Evolutionary conservation across 2,888 invertebrate genomes (phyloP), one percentile per base, ranked within the genome.

Genomic region (Lithophane leautieri): DNA sequence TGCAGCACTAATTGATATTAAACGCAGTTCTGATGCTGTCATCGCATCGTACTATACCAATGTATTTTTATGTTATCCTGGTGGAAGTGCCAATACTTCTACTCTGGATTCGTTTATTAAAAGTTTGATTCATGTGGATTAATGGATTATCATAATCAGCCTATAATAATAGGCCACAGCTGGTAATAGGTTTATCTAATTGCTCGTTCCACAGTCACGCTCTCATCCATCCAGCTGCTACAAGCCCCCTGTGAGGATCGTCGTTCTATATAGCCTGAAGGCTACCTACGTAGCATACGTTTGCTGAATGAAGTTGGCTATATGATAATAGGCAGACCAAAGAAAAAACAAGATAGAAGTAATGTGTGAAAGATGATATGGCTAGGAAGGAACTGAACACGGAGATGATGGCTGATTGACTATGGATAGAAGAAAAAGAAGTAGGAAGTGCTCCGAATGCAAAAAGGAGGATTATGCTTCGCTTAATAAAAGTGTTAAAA

Each of bases 1-100:
- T 81, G 80, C 81, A 66, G 76, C 68, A 83, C 86, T 90, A 90
- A 88, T 89, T 88, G 86, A 84, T 88, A 85, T 88, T 88, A 89
- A 84, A 79, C 79, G 79, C 81, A 76, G 79, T 73, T 65, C 80
- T 66, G 78, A 89, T 84, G 74, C 60, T 85, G 83, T 81, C 81
- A 87, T 89, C 87, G 71, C 71, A 68, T 83, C 62, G 71, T 62
- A 54, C 42, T 68, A 61, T 70, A 58, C 25, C 16, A 22, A 60
- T 28, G 34, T 40, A 50, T 58, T 68, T 44, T 50, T 28, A 79
- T 79, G 76, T 19, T 81, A 44, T 50, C 61, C 76, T 78, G 42
- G 66, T 81, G 7, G 61, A 78, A 47, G 25, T 12, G 22, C 0
- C 25, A 40, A 65, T 73, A 80, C 25, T 69, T 42, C 42, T 40